Evolutionary conservation across 2,113 vertebrate species (phyloP), one percentile per base, ranked within the genome.

Genomic region (Tupaia chinensis): DNA sequence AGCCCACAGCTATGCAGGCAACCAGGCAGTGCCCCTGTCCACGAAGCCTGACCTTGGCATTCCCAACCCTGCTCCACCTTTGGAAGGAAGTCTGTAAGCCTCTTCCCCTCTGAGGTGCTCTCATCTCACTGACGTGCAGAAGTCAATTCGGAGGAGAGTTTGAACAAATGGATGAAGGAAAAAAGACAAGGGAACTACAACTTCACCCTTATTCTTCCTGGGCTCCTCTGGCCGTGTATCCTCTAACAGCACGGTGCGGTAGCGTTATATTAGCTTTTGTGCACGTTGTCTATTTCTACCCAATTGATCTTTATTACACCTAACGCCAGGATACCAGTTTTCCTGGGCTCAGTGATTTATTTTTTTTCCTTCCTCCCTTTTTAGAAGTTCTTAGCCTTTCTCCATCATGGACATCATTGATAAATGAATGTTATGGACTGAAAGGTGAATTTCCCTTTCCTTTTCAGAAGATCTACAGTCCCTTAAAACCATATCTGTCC

Each of bases 311-410:
- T 89, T 87, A 81, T 54, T 93, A 3, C 32, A 16, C 22, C 34
- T 80, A 34, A 29, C 9, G 29, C 32, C 70, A 61, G 44, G 44
- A 32, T 19, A 82, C 29, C 9, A 83, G 56, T 53, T 91, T 93
- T 72, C 44, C 69, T 85, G 32, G 29, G 22, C 77, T 73, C 29
- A 44, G 7, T 22, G 1, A 13, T 14, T 65, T 80, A 22, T 13
- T 91, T 79, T 85, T 86, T n/a, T 93, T 93, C 70, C 69, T 61
- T 77, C 66, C 6, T 44, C 6, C 12, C 34, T 23, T 95, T 89
- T 17, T 19, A 63, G 22, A 27, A 68, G n/a, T 61, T 85, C 17
- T 61, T 87, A 65, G 15, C 69, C 56, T 73, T 87, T 70, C 76
- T 23, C 9, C 1, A 7, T 34, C 20, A 14, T 27, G 17, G 25